Base-by-base conservation (phyloP, 2,888 invertebrate species). In the Heliconius aoede region DNA sequence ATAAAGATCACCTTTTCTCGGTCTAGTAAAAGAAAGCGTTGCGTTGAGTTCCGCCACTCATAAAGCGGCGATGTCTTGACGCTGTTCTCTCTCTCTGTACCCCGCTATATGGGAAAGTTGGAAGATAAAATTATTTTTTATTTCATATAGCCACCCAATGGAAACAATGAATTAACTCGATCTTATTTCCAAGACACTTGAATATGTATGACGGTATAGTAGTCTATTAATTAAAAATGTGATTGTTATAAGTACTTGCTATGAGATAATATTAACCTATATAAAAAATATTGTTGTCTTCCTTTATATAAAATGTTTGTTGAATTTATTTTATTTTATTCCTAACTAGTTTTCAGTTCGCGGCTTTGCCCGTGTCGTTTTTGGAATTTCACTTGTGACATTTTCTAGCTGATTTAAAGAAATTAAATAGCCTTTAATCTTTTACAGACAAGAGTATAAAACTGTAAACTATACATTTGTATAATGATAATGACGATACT, bases 171-270 rank as follows among this genome's bases (percentile, higher is more conserved):
- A 68, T 40, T 61, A 46, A 68, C 46, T 74, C 30, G 60, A 61
- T 36, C 61, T 68, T 60, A 60, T 68, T 67, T 68, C 46, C 60
- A 68, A 61, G 67, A 60, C 60, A 58, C 58, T 68, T n/a, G 58
- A 55, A 30, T 30, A 26, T 55, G 30, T 30, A 69, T 69, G 55
- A 51, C 24, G 51, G 36, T 40, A 72, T 32, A 65, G 32, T 65
- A 36, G 26, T 15, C 32, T 72, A 72, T 40, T 72, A 72, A 60
- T 72, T 60, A 72, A 72, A 72, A 60, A 60, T 26, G n/a, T 36
- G 36, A 69, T 61, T 18, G 36, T 60, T 60, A 32, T 60, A 60
- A 60, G 21, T 30, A 28, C 9, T 26, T 60, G 24, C 26, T 26
- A 60, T 18, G 60, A 60, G 26, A 32, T 30, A 72, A 24, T 72